A percentile compares a stretch with the other conserved stretches of the same genome.
Evolutionary conservation across 2,797 vertebrate species (phyloP).

Genomic region (Acanthurus leucopareius): DNA sequence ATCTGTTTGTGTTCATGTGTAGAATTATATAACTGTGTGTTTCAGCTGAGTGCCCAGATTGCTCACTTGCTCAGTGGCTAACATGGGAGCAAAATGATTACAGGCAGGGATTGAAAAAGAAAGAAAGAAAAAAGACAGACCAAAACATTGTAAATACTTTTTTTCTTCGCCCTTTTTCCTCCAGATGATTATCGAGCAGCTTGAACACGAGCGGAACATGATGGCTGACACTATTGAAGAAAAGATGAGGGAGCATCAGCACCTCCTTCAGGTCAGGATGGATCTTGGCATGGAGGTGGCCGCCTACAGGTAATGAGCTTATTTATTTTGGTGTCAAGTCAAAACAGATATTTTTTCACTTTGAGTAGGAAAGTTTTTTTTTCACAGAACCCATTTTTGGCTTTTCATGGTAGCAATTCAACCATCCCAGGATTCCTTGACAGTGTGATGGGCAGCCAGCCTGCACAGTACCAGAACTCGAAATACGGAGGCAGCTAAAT

Average conservation of each 20-base stretch:
- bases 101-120: neutral
- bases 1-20: too few relatives aligned
- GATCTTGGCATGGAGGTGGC: constrained; percentile 94
- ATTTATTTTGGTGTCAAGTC: neutral
- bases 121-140: constrained; percentile 3
- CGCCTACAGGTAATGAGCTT: constrained; percentile 90
- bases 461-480: neutral
- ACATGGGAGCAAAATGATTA: constrained; percentile 6
- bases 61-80: neutral
- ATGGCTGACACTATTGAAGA: constrained; percentile 88
- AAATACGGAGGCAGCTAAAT: neutral
- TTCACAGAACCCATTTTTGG: neutral
- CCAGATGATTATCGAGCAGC: constrained; percentile 89
- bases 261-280: constrained; percentile 94
- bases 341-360: neutral
- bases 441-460: neutral
- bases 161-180: constrained; percentile 51
- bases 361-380: neutral
- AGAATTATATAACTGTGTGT: too few relatives aligned
- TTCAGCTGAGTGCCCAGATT: too few relatives aligned
- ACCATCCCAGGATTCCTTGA: too few relatives aligned
- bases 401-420: too few relatives aligned
- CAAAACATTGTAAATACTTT: neutral
- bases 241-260: constrained; percentile 91
- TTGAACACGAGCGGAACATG: constrained; percentile 90